A percentile compares a stretch with the other conserved stretches of the same genome.
These are phyloP conservation scores for Epistrophella euchroma DNA, from an alignment of 2,888 invertebrate species.

Conservation along the genomic window DNA sequence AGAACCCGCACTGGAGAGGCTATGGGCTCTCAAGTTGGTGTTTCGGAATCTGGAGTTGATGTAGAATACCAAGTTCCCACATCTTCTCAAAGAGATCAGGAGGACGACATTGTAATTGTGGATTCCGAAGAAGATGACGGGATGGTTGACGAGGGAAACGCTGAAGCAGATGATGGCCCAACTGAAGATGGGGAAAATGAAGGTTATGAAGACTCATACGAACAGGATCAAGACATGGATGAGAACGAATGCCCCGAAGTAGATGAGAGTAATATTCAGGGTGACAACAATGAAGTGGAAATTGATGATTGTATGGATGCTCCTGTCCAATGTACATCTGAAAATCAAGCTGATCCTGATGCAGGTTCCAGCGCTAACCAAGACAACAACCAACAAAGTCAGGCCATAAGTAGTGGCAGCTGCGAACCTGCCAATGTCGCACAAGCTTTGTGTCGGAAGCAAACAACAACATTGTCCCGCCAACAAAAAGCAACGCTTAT, in stretches of 20 bases:
- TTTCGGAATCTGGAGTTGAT: slow-evolving; percentile 86
- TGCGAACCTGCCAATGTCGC: slow-evolving; percentile 85
- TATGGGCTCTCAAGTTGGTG: slow-evolving; percentile 83
- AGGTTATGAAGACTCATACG: slow-evolving; percentile 85
- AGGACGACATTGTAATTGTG: slow-evolving; percentile 92
- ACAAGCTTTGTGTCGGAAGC: slow-evolving; percentile 80
- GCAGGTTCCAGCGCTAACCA: slow-evolving; percentile 80
- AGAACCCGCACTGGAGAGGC: slow-evolving; percentile 81
- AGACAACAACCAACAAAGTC: slow-evolving; percentile 86
- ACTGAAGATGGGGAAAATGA: slow-evolving; percentile 86
- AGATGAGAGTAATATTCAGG: slow-evolving; percentile 85
- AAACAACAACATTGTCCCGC: slow-evolving; percentile 80
- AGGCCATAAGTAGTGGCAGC: slow-evolving; percentile 92
- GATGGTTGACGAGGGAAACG: slow-evolving; percentile 85
- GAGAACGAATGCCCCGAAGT: slow-evolving; percentile 85
- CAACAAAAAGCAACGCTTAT: slow-evolving; percentile 80
- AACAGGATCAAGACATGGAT: slow-evolving; percentile 85
- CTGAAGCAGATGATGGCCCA: slow-evolving; percentile 84
- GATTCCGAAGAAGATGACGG: slow-evolving; percentile 90
- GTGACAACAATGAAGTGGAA: slow-evolving; percentile 87
- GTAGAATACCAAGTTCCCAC: slow-evolving; percentile 94
- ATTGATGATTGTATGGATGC: slow-evolving; percentile 88
- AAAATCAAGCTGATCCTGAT: slow-evolving; percentile 84
- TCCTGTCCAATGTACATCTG: slow-evolving; percentile 85
- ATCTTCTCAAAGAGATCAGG: slow-evolving; percentile 93